These are phyloP conservation scores for Orgyia antiqua DNA, from an alignment of 2,888 invertebrate species.

Conservation along the genomic window DNA sequence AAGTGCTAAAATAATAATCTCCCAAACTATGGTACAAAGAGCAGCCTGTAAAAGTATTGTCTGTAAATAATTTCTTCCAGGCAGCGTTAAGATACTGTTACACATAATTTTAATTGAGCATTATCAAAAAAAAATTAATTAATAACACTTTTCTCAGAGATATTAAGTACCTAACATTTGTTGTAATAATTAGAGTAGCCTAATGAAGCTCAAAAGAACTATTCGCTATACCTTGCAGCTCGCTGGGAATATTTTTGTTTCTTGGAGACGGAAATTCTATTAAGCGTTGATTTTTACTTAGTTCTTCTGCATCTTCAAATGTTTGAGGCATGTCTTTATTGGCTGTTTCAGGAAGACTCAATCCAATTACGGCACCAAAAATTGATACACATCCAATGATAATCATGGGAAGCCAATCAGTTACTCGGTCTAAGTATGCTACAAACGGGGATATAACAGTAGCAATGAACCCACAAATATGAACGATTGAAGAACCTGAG, in stretches of 20 bases:
- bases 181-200: no score
- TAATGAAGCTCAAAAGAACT: neutral
- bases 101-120: no score
- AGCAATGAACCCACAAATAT: conserved; percentile 45
- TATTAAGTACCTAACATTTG: no score
- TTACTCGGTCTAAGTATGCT: conserved; percentile 16
- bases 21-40: no score
- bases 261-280: neutral
- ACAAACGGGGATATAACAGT: conserved; percentile 42
- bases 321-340: conserved; percentile 19
- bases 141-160: no score
- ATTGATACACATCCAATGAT: conserved; percentile 12
- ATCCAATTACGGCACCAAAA: conserved; percentile 15
- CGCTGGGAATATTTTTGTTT: neutral
- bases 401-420: conserved; percentile 20
- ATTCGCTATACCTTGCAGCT: neutral
- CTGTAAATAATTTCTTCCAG: no score
- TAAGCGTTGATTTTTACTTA: conserved; percentile 7
- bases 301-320: conserved; percentile 21
- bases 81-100: no score
- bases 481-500: conserved; percentile 42
- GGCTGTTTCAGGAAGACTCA: conserved; percentile 13
- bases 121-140: no score
- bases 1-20: no score
- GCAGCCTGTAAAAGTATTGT: no score